Percentiles rank a stretch among this genome's conserved stretches.
Conservation (phyloP, 1,140 invertebrate species). For the Microplitis demolitor region DNA sequence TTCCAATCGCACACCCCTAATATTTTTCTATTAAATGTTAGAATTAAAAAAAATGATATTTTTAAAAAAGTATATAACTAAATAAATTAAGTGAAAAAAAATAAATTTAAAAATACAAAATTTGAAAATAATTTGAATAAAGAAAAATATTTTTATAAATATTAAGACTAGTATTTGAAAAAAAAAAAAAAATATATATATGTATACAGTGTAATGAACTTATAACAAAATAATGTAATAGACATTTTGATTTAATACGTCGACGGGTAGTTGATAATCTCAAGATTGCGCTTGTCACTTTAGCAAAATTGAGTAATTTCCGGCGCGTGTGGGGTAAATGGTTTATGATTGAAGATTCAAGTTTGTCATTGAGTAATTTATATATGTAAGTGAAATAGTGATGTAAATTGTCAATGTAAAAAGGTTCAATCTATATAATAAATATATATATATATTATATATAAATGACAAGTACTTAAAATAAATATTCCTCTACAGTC, state of each 20-base stretch:
- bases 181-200: too few relatives aligned
- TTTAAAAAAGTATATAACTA: too few relatives aligned
- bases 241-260: slow-evolving; percentile 13
- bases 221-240: not conserved
- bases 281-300: slow-evolving; percentile 24
- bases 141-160: too few relatives aligned
- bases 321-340: slow-evolving; percentile 9
- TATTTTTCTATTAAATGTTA: too few relatives aligned
- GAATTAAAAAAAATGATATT: too few relatives aligned
- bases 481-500: not conserved
- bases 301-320: slow-evolving; percentile 26
- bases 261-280: slow-evolving; percentile 16
- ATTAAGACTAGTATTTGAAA: not conserved
- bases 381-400: slow-evolving; percentile 9
- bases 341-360: slow-evolving; percentile 1
- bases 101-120: too few relatives aligned
- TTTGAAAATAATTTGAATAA: too few relatives aligned
- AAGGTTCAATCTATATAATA: not conserved
- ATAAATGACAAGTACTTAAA: not conserved
- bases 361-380: too few relatives aligned
- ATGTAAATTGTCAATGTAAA: not conserved
- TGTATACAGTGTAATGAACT: slow-evolving; percentile 1
- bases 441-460: too few relatives aligned
- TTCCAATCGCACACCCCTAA: too few relatives aligned
- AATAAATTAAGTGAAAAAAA: too few relatives aligned